Percentiles rank a stretch among this genome's conserved stretches.
Evolutionary conservation across 2,888 invertebrate genomes (phyloP).

Genomic region (Limnephilus rhombicus): DNA sequence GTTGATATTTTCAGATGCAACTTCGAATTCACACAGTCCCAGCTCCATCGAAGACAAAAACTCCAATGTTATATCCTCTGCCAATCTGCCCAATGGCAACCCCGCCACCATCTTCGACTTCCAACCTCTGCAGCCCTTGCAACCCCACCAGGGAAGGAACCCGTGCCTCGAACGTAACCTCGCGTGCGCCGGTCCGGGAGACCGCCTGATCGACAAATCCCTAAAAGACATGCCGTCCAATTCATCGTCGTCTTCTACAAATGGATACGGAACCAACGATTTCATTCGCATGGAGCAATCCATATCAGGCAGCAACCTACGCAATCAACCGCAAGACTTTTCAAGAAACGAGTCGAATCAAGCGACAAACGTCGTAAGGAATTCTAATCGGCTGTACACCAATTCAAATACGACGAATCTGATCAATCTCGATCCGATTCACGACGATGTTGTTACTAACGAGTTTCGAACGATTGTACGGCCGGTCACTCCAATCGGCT

Average conservation of each 20-base stretch:
- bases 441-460: constrained; percentile 45
- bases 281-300: constrained; percentile 57
- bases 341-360: constrained; percentile 52
- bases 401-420: constrained; percentile 46
- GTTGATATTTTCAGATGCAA: constrained; percentile 56
- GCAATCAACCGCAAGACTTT: constrained; percentile 63
- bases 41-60: constrained; percentile 63
- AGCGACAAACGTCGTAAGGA: constrained; percentile 22
- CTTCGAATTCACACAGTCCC: constrained; percentile 58
- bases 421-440: constrained; percentile 45
- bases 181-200: constrained; percentile 78
- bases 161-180: constrained; percentile 88
- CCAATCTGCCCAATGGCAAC: constrained; percentile 33
- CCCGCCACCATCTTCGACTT: constrained; percentile 55
- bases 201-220: constrained; percentile 80
- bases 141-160: constrained; percentile 91
- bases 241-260: constrained; percentile 51
- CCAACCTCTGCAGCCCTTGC: constrained; percentile 75
- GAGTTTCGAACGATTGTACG: constrained; percentile 67
- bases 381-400: constrained; percentile 46
- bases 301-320: constrained; percentile 32
- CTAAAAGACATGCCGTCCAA: constrained; percentile 75
- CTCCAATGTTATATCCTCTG: constrained; percentile 61
- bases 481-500: constrained; percentile 82
- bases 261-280: constrained; percentile 63